Conservation (phyloP, 2,888 invertebrate species). For the Leptopterna dolabrata region DNA sequence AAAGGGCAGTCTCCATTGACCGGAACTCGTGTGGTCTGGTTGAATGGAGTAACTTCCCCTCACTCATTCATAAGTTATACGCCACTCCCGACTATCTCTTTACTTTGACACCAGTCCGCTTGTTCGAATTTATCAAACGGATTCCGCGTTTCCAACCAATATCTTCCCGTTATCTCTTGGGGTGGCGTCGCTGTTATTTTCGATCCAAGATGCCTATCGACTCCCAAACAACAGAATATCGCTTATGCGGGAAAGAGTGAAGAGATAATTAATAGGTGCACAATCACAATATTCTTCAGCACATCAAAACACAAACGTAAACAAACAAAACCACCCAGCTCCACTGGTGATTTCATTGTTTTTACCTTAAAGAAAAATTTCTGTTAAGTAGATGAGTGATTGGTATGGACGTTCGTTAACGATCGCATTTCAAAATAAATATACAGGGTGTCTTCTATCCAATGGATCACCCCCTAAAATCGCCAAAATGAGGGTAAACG, state of each 20-base stretch:
- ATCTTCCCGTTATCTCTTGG: neutral
- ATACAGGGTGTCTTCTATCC: too few relatives aligned
- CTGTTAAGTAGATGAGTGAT: too few relatives aligned
- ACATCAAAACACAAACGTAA: neutral
- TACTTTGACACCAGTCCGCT: neutral
- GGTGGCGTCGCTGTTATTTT: neutral
- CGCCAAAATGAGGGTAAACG: too few relatives aligned
- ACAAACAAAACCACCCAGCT: too few relatives aligned
- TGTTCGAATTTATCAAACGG: neutral
- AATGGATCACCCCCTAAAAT: too few relatives aligned
- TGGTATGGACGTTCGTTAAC: too few relatives aligned
- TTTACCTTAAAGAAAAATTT: too few relatives aligned
- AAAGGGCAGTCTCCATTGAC: conserved; percentile 3
- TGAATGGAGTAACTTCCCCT: conserved; percentile 11
- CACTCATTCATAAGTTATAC: neutral
- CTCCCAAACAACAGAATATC: neutral
- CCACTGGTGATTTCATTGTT: too few relatives aligned
- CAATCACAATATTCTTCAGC: neutral
- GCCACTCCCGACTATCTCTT: neutral
- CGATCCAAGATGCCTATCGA: neutral
- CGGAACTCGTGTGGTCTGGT: neutral
- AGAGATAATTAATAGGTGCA: neutral
- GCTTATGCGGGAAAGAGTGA: neutral
- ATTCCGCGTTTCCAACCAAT: neutral
- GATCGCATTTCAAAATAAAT: too few relatives aligned